A percentile compares a stretch with the other conserved stretches of the same genome.
These are phyloP conservation scores for Byasa hedistus DNA, from an alignment of 2,888 invertebrate species.

Conservation along the genomic window DNA sequence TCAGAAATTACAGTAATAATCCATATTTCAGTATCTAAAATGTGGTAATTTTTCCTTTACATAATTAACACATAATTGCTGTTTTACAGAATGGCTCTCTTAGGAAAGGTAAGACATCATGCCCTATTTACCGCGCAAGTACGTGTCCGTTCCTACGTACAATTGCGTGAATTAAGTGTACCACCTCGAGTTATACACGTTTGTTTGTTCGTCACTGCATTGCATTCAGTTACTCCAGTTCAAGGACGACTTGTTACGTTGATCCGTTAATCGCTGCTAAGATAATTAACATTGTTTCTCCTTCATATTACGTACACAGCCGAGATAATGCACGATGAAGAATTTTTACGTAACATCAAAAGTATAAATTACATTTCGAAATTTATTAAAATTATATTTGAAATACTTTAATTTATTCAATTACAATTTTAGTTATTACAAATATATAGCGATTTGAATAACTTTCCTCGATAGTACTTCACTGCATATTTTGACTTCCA, in stretches of 20 bases:
- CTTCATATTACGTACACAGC: slow-evolving; percentile 6
- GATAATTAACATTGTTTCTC: slow-evolving; percentile 32
- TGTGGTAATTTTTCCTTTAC: slow-evolving; percentile 17
- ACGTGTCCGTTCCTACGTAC: slow-evolving; percentile 38
- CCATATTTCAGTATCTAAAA: slow-evolving; percentile 4
- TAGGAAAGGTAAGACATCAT: slow-evolving; percentile 40
- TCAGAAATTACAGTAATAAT: slow-evolving; percentile 7
- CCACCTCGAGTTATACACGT: slow-evolving; percentile 28
- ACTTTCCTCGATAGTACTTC: background rate
- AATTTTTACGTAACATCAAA: background rate
- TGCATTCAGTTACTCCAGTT: slow-evolving; percentile 52
- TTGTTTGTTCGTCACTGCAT: slow-evolving; percentile 31
- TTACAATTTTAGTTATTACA: background rate
- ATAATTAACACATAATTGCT: slow-evolving; percentile 14
- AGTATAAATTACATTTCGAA: background rate
- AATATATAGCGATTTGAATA: background rate
- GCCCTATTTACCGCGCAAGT: slow-evolving; percentile 42
- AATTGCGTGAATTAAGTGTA: slow-evolving; percentile 35
- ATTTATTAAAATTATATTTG: background rate
- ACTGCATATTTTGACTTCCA: background rate
- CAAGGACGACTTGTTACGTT: slow-evolving; percentile 60
- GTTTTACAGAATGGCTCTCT: slow-evolving; percentile 23
- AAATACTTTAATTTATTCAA: background rate
- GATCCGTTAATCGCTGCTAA: slow-evolving; percentile 41
- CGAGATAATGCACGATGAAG: background rate